A percentile compares a stretch with the other conserved stretches of the same genome.
Conservation (phyloP, 2,113 vertebrate species). For the Cygnus buccinator region DNA sequence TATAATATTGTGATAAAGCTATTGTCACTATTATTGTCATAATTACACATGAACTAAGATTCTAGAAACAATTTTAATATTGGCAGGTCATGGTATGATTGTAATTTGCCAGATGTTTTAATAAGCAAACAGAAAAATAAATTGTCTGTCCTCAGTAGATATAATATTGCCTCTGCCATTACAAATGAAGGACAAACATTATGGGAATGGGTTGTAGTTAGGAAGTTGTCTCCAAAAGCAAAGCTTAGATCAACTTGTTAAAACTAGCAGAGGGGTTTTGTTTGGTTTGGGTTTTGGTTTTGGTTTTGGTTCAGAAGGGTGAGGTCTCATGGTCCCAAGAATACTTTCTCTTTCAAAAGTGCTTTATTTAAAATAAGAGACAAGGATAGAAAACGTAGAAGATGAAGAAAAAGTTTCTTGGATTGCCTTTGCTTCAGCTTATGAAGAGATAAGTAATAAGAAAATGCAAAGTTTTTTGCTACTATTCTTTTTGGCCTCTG, state of each 20-base stretch:
- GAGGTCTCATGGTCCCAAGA: neutral
- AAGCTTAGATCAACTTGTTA: neutral
- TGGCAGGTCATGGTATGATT: neutral
- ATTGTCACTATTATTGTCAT: neutral
- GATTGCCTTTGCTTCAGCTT: neutral
- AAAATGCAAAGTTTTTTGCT: neutral
- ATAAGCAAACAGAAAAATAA: neutral
- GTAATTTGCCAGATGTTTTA: neutral
- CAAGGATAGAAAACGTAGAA: neutral
- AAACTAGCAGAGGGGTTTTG: neutral
- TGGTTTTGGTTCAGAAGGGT: neutral
- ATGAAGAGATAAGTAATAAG: neutral
- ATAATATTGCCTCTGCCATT: neutral
- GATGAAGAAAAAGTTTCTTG: neutral
- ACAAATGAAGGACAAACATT: neutral
- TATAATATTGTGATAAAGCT: neutral
- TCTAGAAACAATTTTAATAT: neutral
- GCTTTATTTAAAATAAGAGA: neutral
- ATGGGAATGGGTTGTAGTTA: neutral
- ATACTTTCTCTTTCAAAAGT: neutral
- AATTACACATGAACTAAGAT: neutral
- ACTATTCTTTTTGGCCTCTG: neutral
- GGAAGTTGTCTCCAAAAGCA: neutral
- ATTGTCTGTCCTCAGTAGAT: neutral
- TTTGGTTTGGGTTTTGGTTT: neutral